Evolutionary conservation across 92 coral and sea anemone species (phyloP), one percentile per base, ranked within the genome.

Genomic region (Actinernus sp.): DNA sequence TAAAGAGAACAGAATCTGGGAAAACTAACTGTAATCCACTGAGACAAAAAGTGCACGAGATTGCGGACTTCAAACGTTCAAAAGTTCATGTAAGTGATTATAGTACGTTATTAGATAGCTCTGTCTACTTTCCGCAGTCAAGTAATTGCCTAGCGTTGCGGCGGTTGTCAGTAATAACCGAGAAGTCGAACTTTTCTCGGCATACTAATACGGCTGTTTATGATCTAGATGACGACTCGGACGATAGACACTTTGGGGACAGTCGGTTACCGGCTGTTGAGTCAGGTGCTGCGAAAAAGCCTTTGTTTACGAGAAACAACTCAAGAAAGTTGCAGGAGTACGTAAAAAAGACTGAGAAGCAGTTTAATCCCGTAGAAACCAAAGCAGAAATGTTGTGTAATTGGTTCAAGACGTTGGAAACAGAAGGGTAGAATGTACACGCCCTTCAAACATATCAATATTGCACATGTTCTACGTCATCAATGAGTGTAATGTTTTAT

Each of bases 361-460:
- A 76, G 51, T 76, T 48, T 21, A 37, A 76, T 28, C 49, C 65
- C 17, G 34, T 76, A 24, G 74, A 65, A 28, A 45, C 32, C 18
- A 76, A 76, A 46, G 83, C 74, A 0, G 39, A 18, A 13, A 16
- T 64, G 25, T 17, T 76, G 58, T 50, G 58, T 4, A 65, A 49
- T 28, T 76, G 83, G 83, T 34, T 76, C 27, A 31, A 76, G 48
- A 44, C 66, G 2, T 31, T 76, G 21, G 51, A 76, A 37, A 55
- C 48, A 9, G 67, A 49, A n/a, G 24, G 52, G 22, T 45, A 14
- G 14, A 14, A 34, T n/a, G n/a, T n/a, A n/a, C n/a, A n/a, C n/a
- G n/a, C n/a, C n/a, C n/a, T n/a, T n/a, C n/a, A n/a, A n/a, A n/a
- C n/a, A n/a, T n/a, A n/a, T n/a, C n/a, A n/a, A n/a, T n/a, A n/a